Evolutionary conservation across 2,113 vertebrate species (phyloP).

Genomic region (Lepisosteus oculatus): DNA sequence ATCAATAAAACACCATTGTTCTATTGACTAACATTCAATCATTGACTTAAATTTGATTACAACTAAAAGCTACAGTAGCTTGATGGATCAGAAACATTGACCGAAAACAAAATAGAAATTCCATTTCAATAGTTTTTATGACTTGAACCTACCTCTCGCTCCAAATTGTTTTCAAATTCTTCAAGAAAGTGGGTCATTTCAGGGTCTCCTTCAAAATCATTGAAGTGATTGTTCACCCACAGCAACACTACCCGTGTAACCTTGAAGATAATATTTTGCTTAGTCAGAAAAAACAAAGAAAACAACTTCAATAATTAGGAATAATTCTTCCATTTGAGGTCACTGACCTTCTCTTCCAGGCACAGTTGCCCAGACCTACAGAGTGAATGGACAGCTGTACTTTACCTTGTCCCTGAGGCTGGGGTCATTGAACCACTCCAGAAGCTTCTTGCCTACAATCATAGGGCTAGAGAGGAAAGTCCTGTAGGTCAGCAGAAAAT

Average conservation of each 20-base stretch:
- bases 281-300: no score
- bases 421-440: conserved; percentile 98
- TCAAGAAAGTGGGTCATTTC: conserved; percentile 96
- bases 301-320: no score
- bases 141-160: conserved; percentile 82
- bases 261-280: conserved; percentile 55
- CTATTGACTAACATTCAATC: no score
- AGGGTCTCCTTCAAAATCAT: conserved; percentile 96
- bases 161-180: conserved; percentile 97
- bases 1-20: no score
- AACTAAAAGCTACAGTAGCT: no score
- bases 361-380: no score
- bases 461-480: conserved; percentile 97
- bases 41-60: no score
- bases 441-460: conserved; percentile 96
- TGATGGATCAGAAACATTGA: no score
- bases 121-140: no score
- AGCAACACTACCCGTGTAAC: conserved; percentile 98
- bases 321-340: no score
- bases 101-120: no score
- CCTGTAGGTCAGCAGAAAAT: conserved; percentile 94
- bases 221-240: conserved; percentile 99
- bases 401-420: conserved; percentile 99
- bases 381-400: not conserved
- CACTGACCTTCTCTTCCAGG: no score